Percentiles rank a stretch among this genome's conserved stretches.
phyloP scores from a whole-genome alignment of 2,797 vertebrate species.

The Pitangus sulphuratus region DNA sequence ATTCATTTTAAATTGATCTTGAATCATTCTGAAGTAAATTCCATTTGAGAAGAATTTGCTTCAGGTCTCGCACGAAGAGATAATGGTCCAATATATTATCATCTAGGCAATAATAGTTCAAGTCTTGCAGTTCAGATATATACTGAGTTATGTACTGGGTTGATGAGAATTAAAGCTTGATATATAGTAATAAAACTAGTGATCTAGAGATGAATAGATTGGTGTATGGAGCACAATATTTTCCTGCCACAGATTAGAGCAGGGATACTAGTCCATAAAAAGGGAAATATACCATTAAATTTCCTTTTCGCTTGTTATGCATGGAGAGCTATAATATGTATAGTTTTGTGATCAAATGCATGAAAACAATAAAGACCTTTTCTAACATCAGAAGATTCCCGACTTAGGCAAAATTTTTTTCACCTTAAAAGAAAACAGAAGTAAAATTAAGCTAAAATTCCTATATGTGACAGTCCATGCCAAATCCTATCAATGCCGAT shows the following conservation, averaged over 20 bases:
- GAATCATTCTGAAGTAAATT: slow-evolving; percentile 78
- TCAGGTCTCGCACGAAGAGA: slow-evolving; percentile 72
- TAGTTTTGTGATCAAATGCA: slow-evolving; percentile 13
- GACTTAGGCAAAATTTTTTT: neutral
- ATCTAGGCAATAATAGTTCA: slow-evolving; percentile 75
- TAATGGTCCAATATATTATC: slow-evolving; percentile 79
- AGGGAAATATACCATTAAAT: slow-evolving; percentile 44
- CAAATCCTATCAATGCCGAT: neutral
- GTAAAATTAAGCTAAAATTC: neutral
- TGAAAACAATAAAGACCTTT: neutral
- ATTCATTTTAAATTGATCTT: slow-evolving; percentile 79
- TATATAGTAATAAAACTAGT: slow-evolving; percentile 71
- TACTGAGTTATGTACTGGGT: slow-evolving; percentile 67
- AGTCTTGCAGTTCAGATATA: slow-evolving; percentile 69
- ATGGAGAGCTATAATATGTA: neutral
- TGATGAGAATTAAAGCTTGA: slow-evolving; percentile 73
- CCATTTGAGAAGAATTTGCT: slow-evolving; percentile 76
- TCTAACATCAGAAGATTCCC: neutral
- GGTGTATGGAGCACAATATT: slow-evolving; percentile 66
- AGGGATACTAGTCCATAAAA: slow-evolving; percentile 67
- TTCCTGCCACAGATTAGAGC: slow-evolving; percentile 66
- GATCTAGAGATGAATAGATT: slow-evolving; percentile 69
- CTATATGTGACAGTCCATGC: neutral
- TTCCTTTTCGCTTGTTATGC: slow-evolving; percentile 48
- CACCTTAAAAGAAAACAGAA: neutral